A percentile compares a stretch with the other conserved stretches of the same genome.
Evolutionary conservation across 2,888 invertebrate genomes (phyloP).

Genomic region (Rhorus exstirpatorius): DNA sequence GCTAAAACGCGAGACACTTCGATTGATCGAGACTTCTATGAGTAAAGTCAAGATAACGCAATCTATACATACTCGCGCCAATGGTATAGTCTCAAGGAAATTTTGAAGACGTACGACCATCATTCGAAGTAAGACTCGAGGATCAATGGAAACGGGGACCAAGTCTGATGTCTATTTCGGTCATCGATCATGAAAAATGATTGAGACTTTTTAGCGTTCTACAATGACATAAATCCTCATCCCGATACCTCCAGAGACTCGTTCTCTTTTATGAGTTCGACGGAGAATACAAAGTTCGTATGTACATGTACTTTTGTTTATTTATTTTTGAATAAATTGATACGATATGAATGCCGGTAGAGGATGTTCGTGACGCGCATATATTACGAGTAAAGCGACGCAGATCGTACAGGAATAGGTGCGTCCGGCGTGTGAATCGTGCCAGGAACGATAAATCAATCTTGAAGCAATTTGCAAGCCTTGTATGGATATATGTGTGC

Average conservation of each 20-base stretch:
- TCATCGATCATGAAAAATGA: no score
- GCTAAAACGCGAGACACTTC: constrained; percentile 5
- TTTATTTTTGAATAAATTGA: constrained; percentile 22
- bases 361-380: constrained; percentile 53
- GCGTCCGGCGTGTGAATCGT: constrained; percentile 76
- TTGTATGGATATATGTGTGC: background rate
- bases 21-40: background rate
- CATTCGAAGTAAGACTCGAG: background rate
- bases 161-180: background rate
- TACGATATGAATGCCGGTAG: constrained; percentile 19
- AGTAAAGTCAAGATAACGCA: background rate
- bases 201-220: no score
- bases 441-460: constrained; percentile 81
- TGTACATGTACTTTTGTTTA: no score
- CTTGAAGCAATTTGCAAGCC: constrained; percentile 74
- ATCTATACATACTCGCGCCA: no score
- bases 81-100: no score
- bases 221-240: background rate
- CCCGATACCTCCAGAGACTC: background rate
- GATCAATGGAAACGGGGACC: background rate
- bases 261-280: no score
- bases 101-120: background rate
- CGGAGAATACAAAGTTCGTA: no score
- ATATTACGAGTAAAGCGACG: constrained; percentile 43
- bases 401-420: constrained; percentile 58